These are phyloP conservation scores for Mizuhopecten yessoensis DNA, from an alignment of 1,140 invertebrate genomes.

Conservation along the genomic window DNA sequence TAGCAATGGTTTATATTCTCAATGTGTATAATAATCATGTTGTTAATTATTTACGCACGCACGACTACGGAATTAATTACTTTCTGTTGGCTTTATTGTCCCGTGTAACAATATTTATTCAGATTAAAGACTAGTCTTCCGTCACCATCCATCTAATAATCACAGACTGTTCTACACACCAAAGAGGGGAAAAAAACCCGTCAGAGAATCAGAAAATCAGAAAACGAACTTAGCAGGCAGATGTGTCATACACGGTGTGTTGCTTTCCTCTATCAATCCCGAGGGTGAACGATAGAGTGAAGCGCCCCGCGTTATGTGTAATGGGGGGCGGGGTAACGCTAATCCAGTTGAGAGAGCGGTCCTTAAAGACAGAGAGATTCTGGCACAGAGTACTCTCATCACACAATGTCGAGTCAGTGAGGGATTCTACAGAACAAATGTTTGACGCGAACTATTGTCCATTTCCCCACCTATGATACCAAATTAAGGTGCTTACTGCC, in stretches of 20 bases:
- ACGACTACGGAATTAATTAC: constrained; percentile 29
- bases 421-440: not conserved
- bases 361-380: constrained; percentile 13
- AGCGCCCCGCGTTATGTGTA: constrained; percentile 28
- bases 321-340: constrained; percentile 18
- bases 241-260: constrained; percentile 24
- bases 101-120: constrained; percentile 19
- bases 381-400: not conserved
- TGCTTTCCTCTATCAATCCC: not conserved
- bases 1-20: constrained; percentile 33
- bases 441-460: constrained; percentile 25
- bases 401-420: not conserved
- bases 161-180: not conserved
- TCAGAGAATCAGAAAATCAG: constrained; percentile 27
- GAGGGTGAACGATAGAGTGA: not conserved
- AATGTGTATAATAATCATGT: constrained; percentile 11
- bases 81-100: constrained; percentile 37
- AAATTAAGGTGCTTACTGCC: constrained; percentile 38
- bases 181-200: not conserved
- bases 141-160: constrained; percentile 38
- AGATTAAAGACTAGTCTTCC: constrained; percentile 34
- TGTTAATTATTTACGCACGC: constrained; percentile 38
- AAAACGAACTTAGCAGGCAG: constrained; percentile 31
- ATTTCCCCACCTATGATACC: constrained; percentile 31
- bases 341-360: not conserved